These are phyloP conservation scores for Chrysotoxum bicinctum DNA, from an alignment of 2,888 invertebrate species.

Conservation along the genomic window DNA sequence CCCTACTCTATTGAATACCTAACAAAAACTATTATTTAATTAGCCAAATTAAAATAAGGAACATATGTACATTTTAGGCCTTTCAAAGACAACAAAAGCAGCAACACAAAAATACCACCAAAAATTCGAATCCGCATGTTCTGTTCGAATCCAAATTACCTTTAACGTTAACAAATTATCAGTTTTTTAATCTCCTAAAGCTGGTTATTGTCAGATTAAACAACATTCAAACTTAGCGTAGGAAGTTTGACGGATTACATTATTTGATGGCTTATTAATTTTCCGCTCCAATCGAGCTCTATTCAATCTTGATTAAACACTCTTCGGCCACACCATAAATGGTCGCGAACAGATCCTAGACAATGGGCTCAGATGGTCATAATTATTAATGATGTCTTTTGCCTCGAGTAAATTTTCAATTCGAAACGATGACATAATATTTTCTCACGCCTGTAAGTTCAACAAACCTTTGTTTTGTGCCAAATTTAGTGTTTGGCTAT, in stretches of 20 bases:
- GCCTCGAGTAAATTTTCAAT: neutral
- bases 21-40: neutral
- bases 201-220: slow-evolving; percentile 30
- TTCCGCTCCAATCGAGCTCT: slow-evolving; percentile 33
- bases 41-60: neutral
- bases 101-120: neutral
- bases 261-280: slow-evolving; percentile 40
- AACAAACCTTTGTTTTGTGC: slow-evolving; percentile 5
- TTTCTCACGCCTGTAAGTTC: slow-evolving; percentile 27
- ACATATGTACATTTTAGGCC: slow-evolving; percentile 12
- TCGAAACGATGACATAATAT: slow-evolving; percentile 22
- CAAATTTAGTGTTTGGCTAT: neutral
- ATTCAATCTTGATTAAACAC: slow-evolving; percentile 29
- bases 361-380: slow-evolving; percentile 11
- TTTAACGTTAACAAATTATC: slow-evolving; percentile 54
- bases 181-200: slow-evolving; percentile 28
- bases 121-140: slow-evolving; percentile 6
- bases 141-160: slow-evolving; percentile 32
- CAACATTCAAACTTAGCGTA: neutral
- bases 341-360: slow-evolving; percentile 19
- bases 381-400: slow-evolving; percentile 4
- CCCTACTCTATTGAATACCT: neutral
- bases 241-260: slow-evolving; percentile 43
- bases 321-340: slow-evolving; percentile 9
- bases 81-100: neutral